Conservation (phyloP, 1,140 invertebrate species). For the Liolophura sinensis region DNA sequence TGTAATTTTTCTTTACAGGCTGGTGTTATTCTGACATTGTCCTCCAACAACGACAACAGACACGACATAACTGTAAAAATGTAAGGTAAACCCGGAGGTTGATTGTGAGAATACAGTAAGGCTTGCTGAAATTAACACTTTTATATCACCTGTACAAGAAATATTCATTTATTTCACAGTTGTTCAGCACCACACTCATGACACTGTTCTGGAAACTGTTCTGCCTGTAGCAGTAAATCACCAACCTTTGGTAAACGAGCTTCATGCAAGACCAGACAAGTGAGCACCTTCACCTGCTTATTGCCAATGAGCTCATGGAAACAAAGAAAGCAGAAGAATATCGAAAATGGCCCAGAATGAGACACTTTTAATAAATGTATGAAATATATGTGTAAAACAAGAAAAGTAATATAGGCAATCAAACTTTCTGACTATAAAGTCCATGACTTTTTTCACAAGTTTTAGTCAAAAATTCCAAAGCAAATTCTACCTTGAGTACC, state of each 20-base stretch:
- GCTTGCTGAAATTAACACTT: constrained; percentile 70
- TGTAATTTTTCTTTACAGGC: constrained; percentile 79
- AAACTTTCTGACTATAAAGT: no score
- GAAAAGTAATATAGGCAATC: no score
- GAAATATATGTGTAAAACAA: not conserved
- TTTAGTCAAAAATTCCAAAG: no score
- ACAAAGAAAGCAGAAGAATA: not conserved
- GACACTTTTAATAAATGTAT: not conserved
- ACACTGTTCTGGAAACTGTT: no score
- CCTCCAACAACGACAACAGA: constrained; percentile 73
- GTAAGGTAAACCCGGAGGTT: constrained; percentile 17
- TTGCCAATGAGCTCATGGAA: no score
- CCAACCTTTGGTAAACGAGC: no score
- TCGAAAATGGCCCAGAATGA: not conserved
- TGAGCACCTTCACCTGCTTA: no score
- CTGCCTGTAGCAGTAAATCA: no score
- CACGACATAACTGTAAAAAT: constrained; percentile 78
- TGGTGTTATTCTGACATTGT: constrained; percentile 69
- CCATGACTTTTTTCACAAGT: no score
- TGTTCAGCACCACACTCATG: no score
- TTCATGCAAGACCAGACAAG: no score
- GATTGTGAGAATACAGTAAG: not conserved
- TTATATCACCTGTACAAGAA: constrained; percentile 72
- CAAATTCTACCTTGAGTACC: no score
- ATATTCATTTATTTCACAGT: constrained; percentile 57